A percentile compares a stretch with the other conserved stretches of the same genome.
These are phyloP conservation scores for Thymelicus lineola DNA, from an alignment of 2,888 invertebrate genomes.

Conservation along the genomic window DNA sequence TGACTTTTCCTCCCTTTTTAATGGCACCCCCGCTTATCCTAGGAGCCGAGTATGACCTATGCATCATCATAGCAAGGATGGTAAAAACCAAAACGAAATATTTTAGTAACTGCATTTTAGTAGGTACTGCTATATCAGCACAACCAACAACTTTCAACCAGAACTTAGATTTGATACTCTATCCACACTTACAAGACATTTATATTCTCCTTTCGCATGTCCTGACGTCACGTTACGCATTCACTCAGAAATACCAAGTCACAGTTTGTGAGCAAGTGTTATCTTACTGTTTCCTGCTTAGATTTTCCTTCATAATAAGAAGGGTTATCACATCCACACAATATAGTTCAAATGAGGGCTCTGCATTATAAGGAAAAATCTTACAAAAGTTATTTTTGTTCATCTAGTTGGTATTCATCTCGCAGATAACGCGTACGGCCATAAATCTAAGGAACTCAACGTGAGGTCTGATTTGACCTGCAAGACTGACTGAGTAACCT, in stretches of 20 bases:
- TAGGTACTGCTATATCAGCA: not conserved
- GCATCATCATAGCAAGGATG: not conserved
- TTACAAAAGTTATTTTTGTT: too few relatives aligned
- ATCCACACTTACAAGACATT: not conserved
- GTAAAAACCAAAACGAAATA: not conserved
- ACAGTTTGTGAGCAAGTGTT: not conserved
- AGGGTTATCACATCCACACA: too few relatives aligned
- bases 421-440: too few relatives aligned
- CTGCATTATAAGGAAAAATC: too few relatives aligned
- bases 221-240: not conserved
- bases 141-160: not conserved
- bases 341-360: too few relatives aligned
- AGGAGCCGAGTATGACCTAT: not conserved
- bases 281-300: not conserved
- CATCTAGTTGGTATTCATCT: too few relatives aligned
- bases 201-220: not conserved
- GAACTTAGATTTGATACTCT: not conserved
- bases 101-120: not conserved
- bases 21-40: not conserved
- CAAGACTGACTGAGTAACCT: too few relatives aligned
- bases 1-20: constrained; percentile 1
- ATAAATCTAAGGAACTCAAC: too few relatives aligned
- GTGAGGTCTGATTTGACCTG: too few relatives aligned
- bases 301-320: not conserved
- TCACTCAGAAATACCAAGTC: not conserved